Evolutionary conservation across 1,140 invertebrate species (phyloP).

Genomic region (Zelostemma sp.): DNA sequence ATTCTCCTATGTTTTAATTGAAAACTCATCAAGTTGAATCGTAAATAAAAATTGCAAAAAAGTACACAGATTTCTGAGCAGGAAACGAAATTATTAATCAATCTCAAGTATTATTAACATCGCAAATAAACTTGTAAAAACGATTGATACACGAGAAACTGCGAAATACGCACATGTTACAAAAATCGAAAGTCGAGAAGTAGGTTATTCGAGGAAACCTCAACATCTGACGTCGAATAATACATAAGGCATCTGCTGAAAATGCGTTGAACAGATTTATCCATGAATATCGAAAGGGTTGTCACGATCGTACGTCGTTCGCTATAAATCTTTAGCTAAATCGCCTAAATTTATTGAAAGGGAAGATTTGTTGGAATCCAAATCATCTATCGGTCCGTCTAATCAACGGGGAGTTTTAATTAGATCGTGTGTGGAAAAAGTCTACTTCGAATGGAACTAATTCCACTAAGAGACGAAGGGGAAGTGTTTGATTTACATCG

Average conservation of each 20-base stretch:
- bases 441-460: no score
- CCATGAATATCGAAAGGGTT: conserved; percentile 40
- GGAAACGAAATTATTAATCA: no score
- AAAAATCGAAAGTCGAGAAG: neutral
- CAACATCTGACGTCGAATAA: conserved; percentile 21
- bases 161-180: neutral
- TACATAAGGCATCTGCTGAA: conserved; percentile 26
- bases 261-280: conserved; percentile 45
- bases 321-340: conserved; percentile 11
- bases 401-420: no score
- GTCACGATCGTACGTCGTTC: conserved; percentile 9
- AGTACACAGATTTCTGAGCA: no score
- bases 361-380: no score
- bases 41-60: no score
- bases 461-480: no score
- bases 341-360: conserved; percentile 11
- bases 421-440: no score
- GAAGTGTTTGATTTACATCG: no score
- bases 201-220: neutral
- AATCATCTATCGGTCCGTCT: no score
- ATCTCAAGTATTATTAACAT: neutral
- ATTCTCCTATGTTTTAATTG: no score
- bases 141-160: neutral
- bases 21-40: no score
- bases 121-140: neutral